Base-by-base conservation (phyloP, 2,888 invertebrate species). In the Acronicta alni region DNA sequence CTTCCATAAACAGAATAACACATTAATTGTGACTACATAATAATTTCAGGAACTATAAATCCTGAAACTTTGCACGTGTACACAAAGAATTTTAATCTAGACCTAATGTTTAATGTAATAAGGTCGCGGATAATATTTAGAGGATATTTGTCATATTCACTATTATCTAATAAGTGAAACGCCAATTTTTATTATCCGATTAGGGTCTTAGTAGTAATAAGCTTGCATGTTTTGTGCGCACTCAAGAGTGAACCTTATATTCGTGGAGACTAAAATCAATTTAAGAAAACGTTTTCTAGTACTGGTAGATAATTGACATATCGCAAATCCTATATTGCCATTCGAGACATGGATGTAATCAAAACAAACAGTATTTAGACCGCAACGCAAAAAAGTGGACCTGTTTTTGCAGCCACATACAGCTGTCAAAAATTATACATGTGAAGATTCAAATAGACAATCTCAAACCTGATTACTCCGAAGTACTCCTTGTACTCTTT, bases 131-230 rank as follows among this genome's bases (percentile, higher is more conserved):
- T 35, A 35, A n/a, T 35, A 35, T 8, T n/a, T 30, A 12, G 30
- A 12, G 6, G 14, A 7, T n/a, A n/a, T 30, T 12, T 1, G 9
- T 6, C 14, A 43, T 37, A 63, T 14, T 26, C 26, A 16, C 15
- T 35, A 14, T 69, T 58, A 55, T 44, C n/a, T 52, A 54, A 57
- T 53, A 65, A 46, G 20, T 37, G 42, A 65, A 64, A 56, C 51
- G 58, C 43, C 4, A 49, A 46, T 41, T 53, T 38, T 44, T 45
- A 39, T 30, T 30, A 54, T 52, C 41, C 38, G 60, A 12, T 49
- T 51, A 39, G 35, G 23, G n/a, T 49, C 26, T 63, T 38, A 68
- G 23, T 41, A 9, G 15, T 15, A 42, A 18, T 17, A 42, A 15
- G 2, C 14, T 17, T n/a, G 32, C 32, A 9, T 26, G 23, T 20